phyloP scores from a whole-genome alignment of 2,797 vertebrate genomes.

The Sebastes oblongus region DNA sequence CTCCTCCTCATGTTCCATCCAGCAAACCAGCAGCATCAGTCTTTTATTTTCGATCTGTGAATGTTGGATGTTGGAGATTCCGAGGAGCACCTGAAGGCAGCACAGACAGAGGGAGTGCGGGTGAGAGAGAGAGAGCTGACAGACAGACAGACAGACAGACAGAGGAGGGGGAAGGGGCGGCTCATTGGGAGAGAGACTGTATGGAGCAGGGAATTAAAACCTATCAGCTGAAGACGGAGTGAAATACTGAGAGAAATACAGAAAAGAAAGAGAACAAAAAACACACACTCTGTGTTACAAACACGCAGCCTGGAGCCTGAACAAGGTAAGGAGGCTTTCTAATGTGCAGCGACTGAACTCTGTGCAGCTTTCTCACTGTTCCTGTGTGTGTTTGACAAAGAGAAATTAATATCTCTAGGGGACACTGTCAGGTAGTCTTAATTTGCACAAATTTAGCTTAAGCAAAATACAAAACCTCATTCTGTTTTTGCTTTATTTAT shows the following conservation, averaged over 20 bases:
- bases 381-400: not conserved
- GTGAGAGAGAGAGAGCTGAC: not conserved
- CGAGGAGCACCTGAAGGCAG: slow-evolving; percentile 45
- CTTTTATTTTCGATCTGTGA: not conserved
- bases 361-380: not conserved
- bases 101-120: not conserved
- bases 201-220: slow-evolving; percentile 24
- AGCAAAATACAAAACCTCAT: not conserved
- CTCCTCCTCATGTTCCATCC: not conserved
- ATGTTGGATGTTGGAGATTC: not conserved
- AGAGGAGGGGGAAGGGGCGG: slow-evolving; percentile 48
- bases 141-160: slow-evolving; percentile 18
- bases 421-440: not conserved
- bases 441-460: not conserved
- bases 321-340: slow-evolving; percentile 55
- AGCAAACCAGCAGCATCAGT: not conserved
- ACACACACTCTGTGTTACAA: not conserved
- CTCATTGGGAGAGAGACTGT: slow-evolving; percentile 5
- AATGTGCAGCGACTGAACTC: slow-evolving; percentile 18
- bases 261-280: not conserved
- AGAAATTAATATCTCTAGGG: not conserved
- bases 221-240: slow-evolving; percentile 9
- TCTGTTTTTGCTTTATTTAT: not conserved
- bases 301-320: slow-evolving; percentile 21
- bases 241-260: not conserved